phyloP scores from a whole-genome alignment of 2,113 vertebrate species.

The Neogale vison region DNA sequence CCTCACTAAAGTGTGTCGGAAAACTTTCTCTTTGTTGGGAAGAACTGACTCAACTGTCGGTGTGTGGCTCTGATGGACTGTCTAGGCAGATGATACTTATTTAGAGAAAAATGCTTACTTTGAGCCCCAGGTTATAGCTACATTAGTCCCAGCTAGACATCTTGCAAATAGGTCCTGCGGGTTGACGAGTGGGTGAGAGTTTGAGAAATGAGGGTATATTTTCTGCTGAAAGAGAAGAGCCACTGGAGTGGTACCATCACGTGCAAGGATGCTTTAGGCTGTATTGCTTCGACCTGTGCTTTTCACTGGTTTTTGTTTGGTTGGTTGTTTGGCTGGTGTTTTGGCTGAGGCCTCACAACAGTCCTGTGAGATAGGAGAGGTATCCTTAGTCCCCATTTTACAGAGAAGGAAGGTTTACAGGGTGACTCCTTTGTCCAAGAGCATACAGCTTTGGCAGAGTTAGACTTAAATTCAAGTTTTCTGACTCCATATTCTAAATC shows the following conservation, averaged over 20 bases:
- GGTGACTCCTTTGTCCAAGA: not conserved
- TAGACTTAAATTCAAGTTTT: slow-evolving; percentile 1
- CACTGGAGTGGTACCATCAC: not conserved
- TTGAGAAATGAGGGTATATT: not conserved
- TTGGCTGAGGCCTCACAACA: not conserved
- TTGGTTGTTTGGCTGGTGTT: no score
- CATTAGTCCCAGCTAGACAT: not conserved
- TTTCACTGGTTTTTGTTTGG: not conserved
- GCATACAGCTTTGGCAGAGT: not conserved
- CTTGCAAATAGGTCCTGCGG: not conserved
- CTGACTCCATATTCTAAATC: not conserved
- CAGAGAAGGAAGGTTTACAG: not conserved
- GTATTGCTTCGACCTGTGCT: not conserved
- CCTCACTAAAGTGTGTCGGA: not conserved
- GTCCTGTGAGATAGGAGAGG: not conserved
- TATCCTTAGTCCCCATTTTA: not conserved
- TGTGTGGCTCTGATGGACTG: not conserved
- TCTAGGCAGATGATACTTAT: not conserved
- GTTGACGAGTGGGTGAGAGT: not conserved
- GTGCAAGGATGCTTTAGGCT: not conserved
- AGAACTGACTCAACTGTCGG: not conserved
- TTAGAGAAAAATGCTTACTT: not conserved
- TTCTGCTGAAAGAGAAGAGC: not conserved
- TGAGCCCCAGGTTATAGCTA: not conserved
- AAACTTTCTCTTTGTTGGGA: not conserved